Evolutionary conservation across 1,140 invertebrate species (phyloP).

Genomic region (Panonychus citri): DNA sequence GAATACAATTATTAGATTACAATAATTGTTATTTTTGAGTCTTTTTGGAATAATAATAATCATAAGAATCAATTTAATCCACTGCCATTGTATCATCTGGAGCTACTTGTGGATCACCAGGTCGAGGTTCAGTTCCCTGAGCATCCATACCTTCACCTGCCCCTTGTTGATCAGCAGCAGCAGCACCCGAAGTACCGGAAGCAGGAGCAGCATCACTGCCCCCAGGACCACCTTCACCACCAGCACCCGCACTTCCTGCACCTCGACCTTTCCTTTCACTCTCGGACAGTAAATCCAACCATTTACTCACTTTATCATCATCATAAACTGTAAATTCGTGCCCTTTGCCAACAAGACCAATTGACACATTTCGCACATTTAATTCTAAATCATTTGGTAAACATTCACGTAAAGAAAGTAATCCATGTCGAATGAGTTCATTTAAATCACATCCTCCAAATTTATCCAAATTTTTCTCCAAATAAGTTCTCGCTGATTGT

Average conservation of each 20-base stretch:
- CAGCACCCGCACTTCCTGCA: background rate
- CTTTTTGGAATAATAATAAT: too few relatives aligned
- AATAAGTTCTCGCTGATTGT: slow-evolving; percentile 86
- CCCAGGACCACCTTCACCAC: too few relatives aligned
- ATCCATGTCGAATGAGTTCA: slow-evolving; percentile 77
- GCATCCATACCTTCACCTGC: background rate
- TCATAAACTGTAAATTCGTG: slow-evolving; percentile 52
- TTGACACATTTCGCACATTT: slow-evolving; percentile 78
- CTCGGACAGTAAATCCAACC: slow-evolving; percentile 3
- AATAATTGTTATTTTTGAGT: too few relatives aligned
- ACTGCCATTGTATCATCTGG: background rate
- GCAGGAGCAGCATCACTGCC: too few relatives aligned
- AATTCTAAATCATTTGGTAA: slow-evolving; percentile 84
- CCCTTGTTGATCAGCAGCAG: too few relatives aligned
- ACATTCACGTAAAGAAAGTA: slow-evolving; percentile 74
- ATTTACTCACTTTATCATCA: slow-evolving; percentile 38
- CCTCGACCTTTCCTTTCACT: background rate
- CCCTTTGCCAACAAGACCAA: slow-evolving; percentile 63
- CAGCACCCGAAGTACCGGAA: background rate
- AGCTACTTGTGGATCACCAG: background rate
- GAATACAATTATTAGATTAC: too few relatives aligned
- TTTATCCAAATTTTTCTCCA: slow-evolving; percentile 66
- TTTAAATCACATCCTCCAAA: slow-evolving; percentile 40
- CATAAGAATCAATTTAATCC: background rate
- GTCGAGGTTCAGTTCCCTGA: background rate